These are phyloP conservation scores for Cordilura impudica DNA, from an alignment of 2,888 invertebrate genomes.

Conservation along the genomic window DNA sequence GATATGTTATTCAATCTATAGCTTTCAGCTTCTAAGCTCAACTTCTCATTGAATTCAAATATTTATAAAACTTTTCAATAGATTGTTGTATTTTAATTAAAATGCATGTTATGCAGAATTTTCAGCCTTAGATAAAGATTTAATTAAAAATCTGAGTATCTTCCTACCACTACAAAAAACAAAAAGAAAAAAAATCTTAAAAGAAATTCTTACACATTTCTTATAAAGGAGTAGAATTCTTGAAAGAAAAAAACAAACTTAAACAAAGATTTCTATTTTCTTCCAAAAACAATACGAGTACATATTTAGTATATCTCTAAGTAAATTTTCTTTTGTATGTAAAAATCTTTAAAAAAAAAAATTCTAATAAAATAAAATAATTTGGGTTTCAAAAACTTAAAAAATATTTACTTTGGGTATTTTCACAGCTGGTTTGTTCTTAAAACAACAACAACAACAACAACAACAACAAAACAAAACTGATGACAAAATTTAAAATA, in stretches of 20 bases:
- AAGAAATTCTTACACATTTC: slow-evolving; percentile 5
- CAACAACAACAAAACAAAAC: slow-evolving; percentile 17
- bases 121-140: slow-evolving; percentile 24
- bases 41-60: slow-evolving; percentile 23
- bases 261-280: too few relatives aligned
- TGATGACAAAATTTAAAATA: slow-evolving; percentile 58
- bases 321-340: slow-evolving; percentile 28
- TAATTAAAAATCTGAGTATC: slow-evolving; percentile 35
- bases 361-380: slow-evolving; percentile 4
- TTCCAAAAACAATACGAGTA: too few relatives aligned
- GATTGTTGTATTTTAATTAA: slow-evolving; percentile 52
- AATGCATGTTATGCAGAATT: slow-evolving; percentile 38
- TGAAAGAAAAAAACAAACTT: too few relatives aligned
- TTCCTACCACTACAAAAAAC: slow-evolving; percentile 3
- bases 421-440: slow-evolving; percentile 58
- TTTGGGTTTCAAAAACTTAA: slow-evolving; percentile 43
- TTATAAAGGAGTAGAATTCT: neutral
- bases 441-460: slow-evolving; percentile 19
- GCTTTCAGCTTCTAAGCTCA: neutral
- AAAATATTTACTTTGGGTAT: slow-evolving; percentile 59
- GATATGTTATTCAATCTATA: neutral
- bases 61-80: slow-evolving; percentile 7
- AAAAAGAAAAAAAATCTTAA: slow-evolving; percentile 3
- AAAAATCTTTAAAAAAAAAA: slow-evolving; percentile 27
- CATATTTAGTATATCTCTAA: too few relatives aligned